Evolutionary conservation across 2,113 vertebrate genomes (phyloP).

Genomic region (Cyphomyrus plagiostoma): DNA sequence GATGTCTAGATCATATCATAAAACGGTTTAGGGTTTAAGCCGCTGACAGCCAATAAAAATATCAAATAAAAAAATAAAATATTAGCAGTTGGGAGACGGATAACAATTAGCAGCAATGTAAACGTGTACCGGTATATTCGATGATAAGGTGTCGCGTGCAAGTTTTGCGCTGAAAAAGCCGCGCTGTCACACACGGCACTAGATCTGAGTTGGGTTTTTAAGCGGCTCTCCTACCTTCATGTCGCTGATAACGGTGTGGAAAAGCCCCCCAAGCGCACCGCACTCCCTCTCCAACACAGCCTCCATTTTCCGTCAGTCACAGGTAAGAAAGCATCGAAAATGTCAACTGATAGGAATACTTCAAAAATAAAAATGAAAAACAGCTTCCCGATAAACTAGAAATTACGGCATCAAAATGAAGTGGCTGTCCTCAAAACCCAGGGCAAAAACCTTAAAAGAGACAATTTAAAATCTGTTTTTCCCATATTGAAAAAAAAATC

Average conservation of each 20-base stretch:
- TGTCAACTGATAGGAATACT: background rate
- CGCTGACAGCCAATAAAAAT: background rate
- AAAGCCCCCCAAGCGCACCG: slow-evolving; percentile 66
- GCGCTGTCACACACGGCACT: background rate
- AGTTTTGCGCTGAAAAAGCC: background rate
- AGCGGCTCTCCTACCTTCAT: background rate
- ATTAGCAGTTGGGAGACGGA: background rate
- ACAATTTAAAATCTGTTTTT: background rate
- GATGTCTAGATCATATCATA: background rate
- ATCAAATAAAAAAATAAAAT: background rate
- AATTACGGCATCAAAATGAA: background rate
- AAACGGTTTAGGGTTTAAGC: background rate
- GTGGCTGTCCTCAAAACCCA: background rate
- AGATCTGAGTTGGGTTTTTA: background rate
- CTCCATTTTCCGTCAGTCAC: slow-evolving; percentile 50
- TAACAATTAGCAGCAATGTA: background rate
- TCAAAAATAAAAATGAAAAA: background rate
- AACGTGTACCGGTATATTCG: background rate
- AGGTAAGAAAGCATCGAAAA: background rate
- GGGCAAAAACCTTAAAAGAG: background rate
- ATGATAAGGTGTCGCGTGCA: background rate
- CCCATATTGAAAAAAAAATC: background rate
- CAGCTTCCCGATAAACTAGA: background rate
- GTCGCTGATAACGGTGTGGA: slow-evolving; percentile 41
- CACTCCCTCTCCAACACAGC: slow-evolving; percentile 64